Conservation (phyloP, 2,113 vertebrate species). For the Alectura lathami region DNA sequence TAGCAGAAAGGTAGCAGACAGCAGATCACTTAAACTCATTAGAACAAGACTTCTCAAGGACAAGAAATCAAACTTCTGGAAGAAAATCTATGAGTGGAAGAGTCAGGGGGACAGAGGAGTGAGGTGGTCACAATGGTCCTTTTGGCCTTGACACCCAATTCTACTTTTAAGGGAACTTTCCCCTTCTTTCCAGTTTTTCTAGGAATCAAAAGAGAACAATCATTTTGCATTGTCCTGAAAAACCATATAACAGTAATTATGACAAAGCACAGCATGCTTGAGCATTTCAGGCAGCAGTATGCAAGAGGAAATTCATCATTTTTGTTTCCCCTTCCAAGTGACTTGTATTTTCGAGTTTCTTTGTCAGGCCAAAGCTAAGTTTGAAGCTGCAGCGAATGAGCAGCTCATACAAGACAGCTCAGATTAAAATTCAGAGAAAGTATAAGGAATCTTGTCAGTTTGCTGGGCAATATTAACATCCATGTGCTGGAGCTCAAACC, state of each 20-base stretch:
- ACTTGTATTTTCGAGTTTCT: background rate
- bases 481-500: background rate
- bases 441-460: background rate
- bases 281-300: background rate
- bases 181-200: background rate
- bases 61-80: background rate
- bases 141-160: background rate
- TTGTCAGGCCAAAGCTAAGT: background rate
- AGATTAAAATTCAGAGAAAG: background rate
- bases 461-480: background rate
- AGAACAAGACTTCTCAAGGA: background rate
- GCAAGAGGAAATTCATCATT: background rate
- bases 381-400: background rate
- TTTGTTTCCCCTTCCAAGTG: background rate
- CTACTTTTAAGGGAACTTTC: background rate
- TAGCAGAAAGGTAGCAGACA: background rate
- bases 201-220: background rate
- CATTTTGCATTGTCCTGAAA: background rate
- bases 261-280: background rate
- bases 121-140: fast-evolving
- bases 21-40: background rate
- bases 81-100: background rate
- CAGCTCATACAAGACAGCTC: background rate
- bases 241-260: background rate
- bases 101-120: background rate